phyloP scores from a whole-genome alignment of 2,797 vertebrate species.

The Eutrigla gurnardus region DNA sequence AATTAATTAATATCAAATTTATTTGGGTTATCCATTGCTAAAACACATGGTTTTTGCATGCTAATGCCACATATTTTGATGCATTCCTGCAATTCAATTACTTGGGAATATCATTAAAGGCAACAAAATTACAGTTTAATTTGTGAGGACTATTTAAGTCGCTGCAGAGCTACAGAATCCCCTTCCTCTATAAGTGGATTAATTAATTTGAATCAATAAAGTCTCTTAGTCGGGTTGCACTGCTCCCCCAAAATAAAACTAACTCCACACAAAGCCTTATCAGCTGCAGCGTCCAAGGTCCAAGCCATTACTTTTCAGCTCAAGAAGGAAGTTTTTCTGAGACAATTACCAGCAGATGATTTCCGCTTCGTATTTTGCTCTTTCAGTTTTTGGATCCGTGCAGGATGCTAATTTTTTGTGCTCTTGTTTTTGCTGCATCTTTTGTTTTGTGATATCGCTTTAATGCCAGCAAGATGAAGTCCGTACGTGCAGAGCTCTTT shows the following conservation, averaged over 20 bases:
- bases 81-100: slow-evolving; percentile 86
- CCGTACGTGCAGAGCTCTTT: slow-evolving; percentile 1
- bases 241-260: slow-evolving; percentile 68
- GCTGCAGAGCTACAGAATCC: slow-evolving; percentile 80
- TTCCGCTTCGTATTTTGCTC: slow-evolving; percentile 34
- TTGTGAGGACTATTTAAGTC: slow-evolving; percentile 84
- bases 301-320: slow-evolving; percentile 67
- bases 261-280: slow-evolving; percentile 76
- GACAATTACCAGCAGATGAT: slow-evolving; percentile 68
- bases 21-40: slow-evolving; percentile 86
- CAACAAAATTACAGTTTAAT: slow-evolving; percentile 86
- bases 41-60: slow-evolving; percentile 81
- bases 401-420: slow-evolving; percentile 45
- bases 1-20: slow-evolving; percentile 85
- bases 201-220: slow-evolving; percentile 90
- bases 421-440: slow-evolving; percentile 15
- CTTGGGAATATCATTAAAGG: slow-evolving; percentile 86
- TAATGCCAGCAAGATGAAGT: slow-evolving; percentile 8
- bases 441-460: slow-evolving; percentile 30
- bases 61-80: slow-evolving; percentile 84
- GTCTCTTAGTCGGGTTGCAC: slow-evolving; percentile 76
- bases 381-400: slow-evolving; percentile 39
- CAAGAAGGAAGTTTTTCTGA: slow-evolving; percentile 65
- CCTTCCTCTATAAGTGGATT: slow-evolving; percentile 84
- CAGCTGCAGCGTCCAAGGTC: slow-evolving; percentile 68